Conservation (phyloP, 2,888 invertebrate species). For the Glaucopsyche alexis region DNA sequence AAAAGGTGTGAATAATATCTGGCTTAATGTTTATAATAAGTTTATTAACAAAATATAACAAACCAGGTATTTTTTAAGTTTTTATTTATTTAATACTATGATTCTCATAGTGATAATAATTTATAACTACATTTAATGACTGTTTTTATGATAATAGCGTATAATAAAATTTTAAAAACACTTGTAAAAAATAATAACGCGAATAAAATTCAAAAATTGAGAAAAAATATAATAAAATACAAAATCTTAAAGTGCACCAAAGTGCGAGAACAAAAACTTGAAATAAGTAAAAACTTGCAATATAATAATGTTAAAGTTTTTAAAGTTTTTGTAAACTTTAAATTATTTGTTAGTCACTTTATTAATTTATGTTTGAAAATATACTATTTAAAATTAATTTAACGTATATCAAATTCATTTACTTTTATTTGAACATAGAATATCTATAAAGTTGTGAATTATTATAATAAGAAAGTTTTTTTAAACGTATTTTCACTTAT, state of each 20-base stretch:
- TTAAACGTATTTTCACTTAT: too few species aligned
- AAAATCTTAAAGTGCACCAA: not conserved
- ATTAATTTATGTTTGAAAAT: too few species aligned
- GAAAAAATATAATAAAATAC: not conserved
- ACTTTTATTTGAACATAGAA: too few species aligned
- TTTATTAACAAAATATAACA: not conserved
- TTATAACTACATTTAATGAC: not conserved
- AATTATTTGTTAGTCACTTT: not conserved
- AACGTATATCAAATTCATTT: too few species aligned
- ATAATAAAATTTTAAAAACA: not conserved
- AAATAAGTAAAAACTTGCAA: not conserved
- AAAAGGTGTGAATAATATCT: too few species aligned
- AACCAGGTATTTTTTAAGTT: not conserved
- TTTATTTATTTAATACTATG: not conserved
- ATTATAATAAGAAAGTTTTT: too few species aligned
- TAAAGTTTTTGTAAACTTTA: not conserved
- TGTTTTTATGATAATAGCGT: not conserved
- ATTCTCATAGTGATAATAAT: not conserved
- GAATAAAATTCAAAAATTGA: not conserved
- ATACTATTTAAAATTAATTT: too few species aligned
- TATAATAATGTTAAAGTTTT: not conserved
- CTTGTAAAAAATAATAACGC: not conserved
- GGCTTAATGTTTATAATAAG: too few species aligned
- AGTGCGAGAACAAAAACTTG: not conserved
- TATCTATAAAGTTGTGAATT: too few species aligned